Evolutionary conservation across 2,888 invertebrate species (phyloP).

Genomic region (Rutpela maculata): DNA sequence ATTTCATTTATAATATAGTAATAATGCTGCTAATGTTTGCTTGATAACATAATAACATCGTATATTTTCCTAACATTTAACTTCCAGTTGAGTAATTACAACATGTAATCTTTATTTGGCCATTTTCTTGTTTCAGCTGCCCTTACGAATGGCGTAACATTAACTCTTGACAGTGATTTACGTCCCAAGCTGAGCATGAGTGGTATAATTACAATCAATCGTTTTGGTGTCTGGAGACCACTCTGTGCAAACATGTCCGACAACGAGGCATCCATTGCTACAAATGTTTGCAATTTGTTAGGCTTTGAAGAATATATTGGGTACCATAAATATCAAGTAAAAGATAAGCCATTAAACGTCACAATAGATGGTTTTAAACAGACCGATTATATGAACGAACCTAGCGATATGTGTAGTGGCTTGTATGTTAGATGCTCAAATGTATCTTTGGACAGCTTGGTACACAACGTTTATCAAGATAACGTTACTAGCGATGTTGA

Average conservation of each 20-base stretch:
- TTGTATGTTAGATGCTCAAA: constrained; percentile 77
- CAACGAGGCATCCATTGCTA: constrained; percentile 75
- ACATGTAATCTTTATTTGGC: constrained; percentile 42
- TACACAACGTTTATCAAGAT: constrained; percentile 55
- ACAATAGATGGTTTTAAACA: constrained; percentile 48
- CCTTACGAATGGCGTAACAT: constrained; percentile 79
- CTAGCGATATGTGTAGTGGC: constrained; percentile 71
- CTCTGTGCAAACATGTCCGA: constrained; percentile 76
- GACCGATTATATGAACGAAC: constrained; percentile 30
- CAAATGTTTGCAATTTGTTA: constrained; percentile 80
- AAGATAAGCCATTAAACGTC: constrained; percentile 53
- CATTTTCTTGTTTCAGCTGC: constrained; percentile 76
- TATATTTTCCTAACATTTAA: constrained; percentile 22
- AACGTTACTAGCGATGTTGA: constrained; percentile 68
- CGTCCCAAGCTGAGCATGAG: constrained; percentile 78
- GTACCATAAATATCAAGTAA: constrained; percentile 59
- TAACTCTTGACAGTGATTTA: constrained; percentile 78
- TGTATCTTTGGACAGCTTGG: constrained; percentile 70
- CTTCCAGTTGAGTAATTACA: constrained; percentile 1
- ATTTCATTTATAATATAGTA: no score
- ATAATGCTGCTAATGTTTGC: background rate
- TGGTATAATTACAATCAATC: constrained; percentile 80
- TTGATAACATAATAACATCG: constrained; percentile 34
- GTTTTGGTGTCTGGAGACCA: constrained; percentile 80
- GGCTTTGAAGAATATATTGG: constrained; percentile 77